Base-by-base conservation (phyloP, 2,113 vertebrate genomes). In the Parotia lawesii region DNA sequence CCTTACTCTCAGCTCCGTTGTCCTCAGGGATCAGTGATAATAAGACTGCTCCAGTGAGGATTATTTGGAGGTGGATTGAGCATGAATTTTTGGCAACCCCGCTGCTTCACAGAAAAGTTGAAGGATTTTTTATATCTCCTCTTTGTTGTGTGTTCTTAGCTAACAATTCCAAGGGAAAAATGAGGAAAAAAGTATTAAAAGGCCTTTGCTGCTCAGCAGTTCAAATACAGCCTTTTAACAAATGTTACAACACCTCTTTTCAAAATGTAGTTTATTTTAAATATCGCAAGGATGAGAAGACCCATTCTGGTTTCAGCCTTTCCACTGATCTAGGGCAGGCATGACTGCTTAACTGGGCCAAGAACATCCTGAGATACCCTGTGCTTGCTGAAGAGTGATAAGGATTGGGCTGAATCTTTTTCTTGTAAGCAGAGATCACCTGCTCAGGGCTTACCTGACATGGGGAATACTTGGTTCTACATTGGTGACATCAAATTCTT, bases 81-180 rank as follows among this genome's bases (percentile, higher is more conserved):
- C 50, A 66, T 44, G 75, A 62, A 37, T 75, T 87, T 78, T 89
- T 95, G 58, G 77, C 85, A 96, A 70, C 31, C 33, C 33, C 0
- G 2, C 58, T 70, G 71, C 71, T 93, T 87, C 71, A 79, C 42
- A 93, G 54, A 70, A 71, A 87, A 87, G 54, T 31, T 77, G 54
- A 70, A 96, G 67, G 14, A 80, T 85, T 67, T 75, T 95, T 83
- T 92, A 77, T 80, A 76, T 42, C 54, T 91, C 56, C 42, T 75
- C 53, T 85, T 90, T 83, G 70, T 82, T 93, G 38, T 58, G 10
- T 56, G 71, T 70, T 92, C 56, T 80, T n/a, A 92, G 47, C 35
- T 74, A 85, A 93, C 64, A 89, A 73, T 85, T 95, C 50, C 71
- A 93, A 95, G 35, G 27, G 35, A 89, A 92, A 92, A 42, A 72